Evolutionary conservation across 53 echinoderm and acorn worm genomes (phyloP), one percentile per base, ranked within the genome.

Genomic region (Henricia sp.): DNA sequence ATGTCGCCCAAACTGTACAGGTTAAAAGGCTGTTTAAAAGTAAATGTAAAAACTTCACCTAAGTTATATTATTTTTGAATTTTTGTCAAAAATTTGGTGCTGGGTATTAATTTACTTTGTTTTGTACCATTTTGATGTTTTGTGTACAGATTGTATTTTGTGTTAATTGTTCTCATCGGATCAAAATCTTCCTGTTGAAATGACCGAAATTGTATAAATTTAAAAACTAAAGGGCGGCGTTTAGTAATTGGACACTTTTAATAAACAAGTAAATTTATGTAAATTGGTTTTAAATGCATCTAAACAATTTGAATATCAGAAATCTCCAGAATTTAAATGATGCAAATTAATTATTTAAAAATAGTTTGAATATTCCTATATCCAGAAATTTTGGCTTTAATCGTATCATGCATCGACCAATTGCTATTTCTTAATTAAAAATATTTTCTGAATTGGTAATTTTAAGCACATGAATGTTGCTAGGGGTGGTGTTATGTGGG

Each of bases 231-330:
- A 6, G 4, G 20, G 4, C 4, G 13, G 20, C 3, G 13, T 54
- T 21, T 4, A 19, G 20, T 4, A 54, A 54, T 67, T 67, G 67
- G 67, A 67, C 39, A 17, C 19, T 67, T 67, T 3, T 11, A 67
- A 38, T 1, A 17, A 38, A 10, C 39, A 67, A 8, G 39, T 6
- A 33, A 8, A 63, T 13, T 1, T 37, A 4, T 67, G 32, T 38
- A 67, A 65, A 65, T 20, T 37, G 20, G 3, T 67, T 67, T 67
- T 37, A 37, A 67, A 20, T 67, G 67, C 67, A 67, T 54, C 3
- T 67, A 28, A 26, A 67, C n/a, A 67, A 67, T 9, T 67, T 37
- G 20, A 67, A 37, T 26, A 20, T 38, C 67, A 39, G 39, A 67
- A 29, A 3, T 2, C 6, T 28, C 3, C 1, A 30, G 13, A 4